These are phyloP conservation scores for Trichopoda pennipes DNA, from an alignment of 2,888 invertebrate species.

Conservation along the genomic window DNA sequence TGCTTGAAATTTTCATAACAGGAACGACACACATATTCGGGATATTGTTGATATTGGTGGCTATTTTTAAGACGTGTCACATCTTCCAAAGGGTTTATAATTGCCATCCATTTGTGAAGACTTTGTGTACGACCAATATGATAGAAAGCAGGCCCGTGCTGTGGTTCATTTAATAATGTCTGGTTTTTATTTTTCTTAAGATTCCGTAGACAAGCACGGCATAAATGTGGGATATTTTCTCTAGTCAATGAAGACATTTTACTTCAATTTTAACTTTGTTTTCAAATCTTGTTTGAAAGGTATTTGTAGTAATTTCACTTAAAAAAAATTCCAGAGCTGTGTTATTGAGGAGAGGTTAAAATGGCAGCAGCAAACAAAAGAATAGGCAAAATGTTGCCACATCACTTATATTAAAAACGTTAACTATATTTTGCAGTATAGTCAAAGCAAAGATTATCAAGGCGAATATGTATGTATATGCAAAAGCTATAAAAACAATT, in stretches of 20 bases:
- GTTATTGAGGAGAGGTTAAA: constrained; percentile 15
- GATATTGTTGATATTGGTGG: constrained; percentile 31
- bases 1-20: constrained; percentile 65
- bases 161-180: neutral
- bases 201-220: constrained; percentile 65
- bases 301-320: constrained; percentile 38
- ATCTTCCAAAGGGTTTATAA: constrained; percentile 57
- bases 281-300: constrained; percentile 27
- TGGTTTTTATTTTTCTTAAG: constrained; percentile 42
- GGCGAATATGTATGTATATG: too few relatives aligned
- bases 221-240: constrained; percentile 62
- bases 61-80: constrained; percentile 37
- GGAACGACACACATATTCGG: constrained; percentile 63
- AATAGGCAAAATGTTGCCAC: constrained; percentile 9
- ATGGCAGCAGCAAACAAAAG: constrained; percentile 45
- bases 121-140: constrained; percentile 59
- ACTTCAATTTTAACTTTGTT: constrained; percentile 9
- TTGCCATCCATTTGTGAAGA: constrained; percentile 60
- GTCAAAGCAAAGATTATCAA: too few relatives aligned
- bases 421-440: too few relatives aligned
- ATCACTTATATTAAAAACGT: neutral
- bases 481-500: too few relatives aligned
- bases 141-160: constrained; percentile 47
- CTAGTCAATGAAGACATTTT: constrained; percentile 49
- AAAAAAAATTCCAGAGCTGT: constrained; percentile 40